phyloP scores from a whole-genome alignment of 2,888 invertebrate species.

The Dicranocentrus wangi region DNA sequence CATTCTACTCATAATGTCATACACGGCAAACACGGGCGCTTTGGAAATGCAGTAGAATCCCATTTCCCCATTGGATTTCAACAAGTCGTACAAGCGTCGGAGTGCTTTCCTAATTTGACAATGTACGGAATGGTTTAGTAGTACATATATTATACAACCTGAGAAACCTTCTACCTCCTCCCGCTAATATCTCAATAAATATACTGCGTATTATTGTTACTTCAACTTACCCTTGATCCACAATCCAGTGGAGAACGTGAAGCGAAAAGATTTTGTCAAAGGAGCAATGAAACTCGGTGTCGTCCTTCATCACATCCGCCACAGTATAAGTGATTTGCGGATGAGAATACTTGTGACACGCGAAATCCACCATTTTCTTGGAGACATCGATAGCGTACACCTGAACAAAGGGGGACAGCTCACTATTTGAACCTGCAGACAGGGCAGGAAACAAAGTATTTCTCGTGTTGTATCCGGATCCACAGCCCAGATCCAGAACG shows the following conservation, averaged over 20 bases:
- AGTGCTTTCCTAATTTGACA: slow-evolving; percentile 67
- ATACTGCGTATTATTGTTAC: background rate
- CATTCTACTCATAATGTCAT: slow-evolving; percentile 70
- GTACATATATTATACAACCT: background rate
- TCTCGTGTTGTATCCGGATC: slow-evolving; percentile 70
- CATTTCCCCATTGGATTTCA: slow-evolving; percentile 71
- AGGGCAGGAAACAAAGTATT: slow-evolving; percentile 69
- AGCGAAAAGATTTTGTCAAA: slow-evolving; percentile 73
- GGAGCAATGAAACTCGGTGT: slow-evolving; percentile 69
- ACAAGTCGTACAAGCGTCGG: slow-evolving; percentile 59
- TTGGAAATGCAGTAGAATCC: slow-evolving; percentile 71
- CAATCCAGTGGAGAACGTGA: slow-evolving; percentile 73
- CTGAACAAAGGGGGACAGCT: slow-evolving; percentile 22
- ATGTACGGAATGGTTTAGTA: background rate
- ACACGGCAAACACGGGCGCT: slow-evolving; percentile 70
- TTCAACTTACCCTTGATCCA: slow-evolving; percentile 70
- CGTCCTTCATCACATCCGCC: slow-evolving; percentile 71
- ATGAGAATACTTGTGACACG: slow-evolving; percentile 68
- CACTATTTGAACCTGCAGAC: background rate
- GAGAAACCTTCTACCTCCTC: background rate
- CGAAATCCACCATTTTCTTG: slow-evolving; percentile 72
- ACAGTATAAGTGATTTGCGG: slow-evolving; percentile 71
- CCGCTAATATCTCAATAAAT: too few species aligned
- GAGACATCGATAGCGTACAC: slow-evolving; percentile 72
- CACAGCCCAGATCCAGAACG: slow-evolving; percentile 72